Evolutionary conservation across 2,113 vertebrate genomes (phyloP).

Genomic region (Pseudois nayaur): DNA sequence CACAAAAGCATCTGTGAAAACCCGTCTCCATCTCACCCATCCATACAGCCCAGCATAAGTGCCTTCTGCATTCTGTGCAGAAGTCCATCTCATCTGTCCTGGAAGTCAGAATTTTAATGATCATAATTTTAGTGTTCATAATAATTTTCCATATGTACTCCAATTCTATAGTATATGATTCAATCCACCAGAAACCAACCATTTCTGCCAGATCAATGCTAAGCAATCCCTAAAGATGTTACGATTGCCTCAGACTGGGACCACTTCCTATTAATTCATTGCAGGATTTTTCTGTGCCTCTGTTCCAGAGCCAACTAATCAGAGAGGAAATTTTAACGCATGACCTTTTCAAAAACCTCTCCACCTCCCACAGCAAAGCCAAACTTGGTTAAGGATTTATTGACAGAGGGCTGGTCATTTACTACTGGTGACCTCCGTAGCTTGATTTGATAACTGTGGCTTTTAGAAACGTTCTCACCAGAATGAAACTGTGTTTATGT

Average conservation of each 20-base stretch:
- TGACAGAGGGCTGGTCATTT: neutral
- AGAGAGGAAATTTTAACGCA: neutral
- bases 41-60: neutral
- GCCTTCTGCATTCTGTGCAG: neutral
- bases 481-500: constrained; percentile 1
- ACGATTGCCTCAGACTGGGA: neutral
- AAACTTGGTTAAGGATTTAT: neutral
- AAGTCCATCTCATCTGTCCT: neutral
- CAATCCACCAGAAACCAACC: constrained; percentile 31
- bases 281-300: constrained; percentile 15
- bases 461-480: constrained; percentile 10
- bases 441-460: neutral
- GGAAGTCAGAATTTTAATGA: constrained; percentile 1
- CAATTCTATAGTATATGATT: neutral
- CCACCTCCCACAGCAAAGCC: neutral
- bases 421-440: neutral
- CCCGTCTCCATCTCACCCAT: neutral
- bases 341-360: neutral
- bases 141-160: neutral
- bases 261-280: neutral
- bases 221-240: constrained; percentile 27
- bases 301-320: neutral
- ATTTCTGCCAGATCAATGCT: constrained; percentile 1
- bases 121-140: neutral
- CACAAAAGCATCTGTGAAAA: neutral